Conservation (phyloP, 2,888 invertebrate genomes). For the Melitaea athalia region DNA sequence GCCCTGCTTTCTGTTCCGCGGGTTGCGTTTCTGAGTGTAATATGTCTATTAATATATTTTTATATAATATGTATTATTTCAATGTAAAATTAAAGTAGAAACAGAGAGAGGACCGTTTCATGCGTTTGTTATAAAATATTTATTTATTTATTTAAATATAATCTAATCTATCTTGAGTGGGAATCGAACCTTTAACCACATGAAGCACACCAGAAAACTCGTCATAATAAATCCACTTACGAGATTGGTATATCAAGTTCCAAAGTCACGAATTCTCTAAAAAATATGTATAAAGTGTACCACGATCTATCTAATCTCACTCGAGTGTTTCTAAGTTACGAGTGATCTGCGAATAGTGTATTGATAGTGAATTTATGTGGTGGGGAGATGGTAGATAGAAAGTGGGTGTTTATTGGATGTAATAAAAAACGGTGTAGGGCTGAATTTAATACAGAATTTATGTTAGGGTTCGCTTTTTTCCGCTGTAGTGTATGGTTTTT, state of each 20-base stretch:
- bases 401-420: slow-evolving; percentile 38
- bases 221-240: too few relatives aligned
- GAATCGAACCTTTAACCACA: too few relatives aligned
- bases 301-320: slow-evolving; percentile 35
- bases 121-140: too few relatives aligned
- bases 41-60: too few relatives aligned
- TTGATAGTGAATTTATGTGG: slow-evolving; percentile 41
- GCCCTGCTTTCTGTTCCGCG: too few relatives aligned
- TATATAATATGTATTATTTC: too few relatives aligned
- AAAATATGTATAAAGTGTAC: slow-evolving; percentile 26
- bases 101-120: too few relatives aligned
- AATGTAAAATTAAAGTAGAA: too few relatives aligned
- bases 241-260: background rate
- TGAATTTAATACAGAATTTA: slow-evolving; percentile 7
- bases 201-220: too few relatives aligned
- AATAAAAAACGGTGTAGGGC: slow-evolving; percentile 35
- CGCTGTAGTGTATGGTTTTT: background rate
- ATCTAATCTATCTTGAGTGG: too few relatives aligned
- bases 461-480: background rate
- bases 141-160: too few relatives aligned
- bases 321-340: slow-evolving; percentile 42
- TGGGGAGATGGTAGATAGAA: slow-evolving; percentile 31
- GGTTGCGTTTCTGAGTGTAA: too few relatives aligned
- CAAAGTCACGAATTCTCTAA: slow-evolving; percentile 10
- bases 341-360: slow-evolving; percentile 41